Base-by-base conservation (phyloP, 1,140 invertebrate genomes). In the Lepidurus couesii region DNA sequence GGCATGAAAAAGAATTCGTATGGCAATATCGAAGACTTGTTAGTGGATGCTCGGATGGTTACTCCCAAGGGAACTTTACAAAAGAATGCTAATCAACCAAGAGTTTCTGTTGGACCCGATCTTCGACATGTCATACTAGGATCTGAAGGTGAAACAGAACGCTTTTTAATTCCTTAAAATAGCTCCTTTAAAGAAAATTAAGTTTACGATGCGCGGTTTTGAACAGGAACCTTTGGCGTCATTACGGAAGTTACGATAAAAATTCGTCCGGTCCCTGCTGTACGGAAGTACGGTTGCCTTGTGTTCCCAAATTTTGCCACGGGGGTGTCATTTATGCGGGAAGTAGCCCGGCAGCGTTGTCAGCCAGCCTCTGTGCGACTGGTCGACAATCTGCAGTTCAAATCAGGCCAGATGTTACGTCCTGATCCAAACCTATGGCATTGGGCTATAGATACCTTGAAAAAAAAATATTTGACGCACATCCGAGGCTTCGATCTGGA, bases 1-100 rank as follows among this genome's bases (percentile, higher is more conserved):
- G 97, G 98, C 11, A 99, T 99, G 97, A 99, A 99, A 86, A 99
- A 99, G 86, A 99, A 99, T 84, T 91, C 93, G 0, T 99, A 98
- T 83, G 97, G 97, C 1, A 99, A 99, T 84, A 99, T 99, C 78
- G 96, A 98, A 86, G 96, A 98, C 84, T 85, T 98, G 34, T 85
- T 99, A 1, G 91, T 99, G 7, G 92, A 96, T 82, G 90, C 96
- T 0, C 92, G 91, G 84, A 93, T 95, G 89, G 94, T 97, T 0
- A 97, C 95, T 0, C 88, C 94, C 0, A 87, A 86, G 42, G 93
- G 97, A 45, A 92, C 93, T 0, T 84, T 99, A n/a, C 91, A 97
- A 84, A 93, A 92, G 80, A 90, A 90, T 80, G 93, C 92, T 82
- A 90, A 93, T 83, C 95, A 92, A 1, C 95, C 95, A 1, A 87